These are phyloP conservation scores for Pseudomyrmex gracilis DNA, from an alignment of 1,140 invertebrate species.

Conservation along the genomic window DNA sequence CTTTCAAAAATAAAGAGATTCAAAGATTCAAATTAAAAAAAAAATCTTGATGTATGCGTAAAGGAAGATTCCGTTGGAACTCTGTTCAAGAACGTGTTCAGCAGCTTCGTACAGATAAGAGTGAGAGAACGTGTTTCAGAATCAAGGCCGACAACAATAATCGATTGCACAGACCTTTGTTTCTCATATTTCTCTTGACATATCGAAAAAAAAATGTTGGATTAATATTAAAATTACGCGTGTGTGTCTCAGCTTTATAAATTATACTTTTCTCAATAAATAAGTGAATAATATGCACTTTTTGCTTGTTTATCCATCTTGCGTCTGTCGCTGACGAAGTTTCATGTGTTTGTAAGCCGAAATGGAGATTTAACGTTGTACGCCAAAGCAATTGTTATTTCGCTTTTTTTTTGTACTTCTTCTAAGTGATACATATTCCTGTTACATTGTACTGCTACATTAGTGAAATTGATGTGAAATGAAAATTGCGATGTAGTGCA, in stretches of 20 bases:
- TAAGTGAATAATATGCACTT: not conserved
- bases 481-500: too few species aligned
- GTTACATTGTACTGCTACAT: too few species aligned
- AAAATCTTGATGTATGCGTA: not conserved
- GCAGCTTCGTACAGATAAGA: not conserved
- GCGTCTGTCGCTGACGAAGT: too few species aligned
- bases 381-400: too few species aligned
- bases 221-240: not conserved
- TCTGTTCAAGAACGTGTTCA: not conserved
- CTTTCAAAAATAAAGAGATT: too few species aligned
- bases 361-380: too few species aligned
- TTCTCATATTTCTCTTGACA: not conserved
- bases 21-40: too few species aligned
- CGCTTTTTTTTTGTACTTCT: too few species aligned
- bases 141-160: not conserved
- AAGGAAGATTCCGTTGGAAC: not conserved
- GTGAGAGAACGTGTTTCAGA: not conserved
- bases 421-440: too few species aligned
- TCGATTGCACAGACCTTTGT: not conserved
- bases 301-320: too few species aligned
- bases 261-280: not conserved
- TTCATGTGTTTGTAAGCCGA: too few species aligned
- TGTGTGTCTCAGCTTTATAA: not conserved
- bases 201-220: not conserved
- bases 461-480: too few species aligned